Base-by-base conservation (phyloP, 2,797 vertebrate species). In the Semotilus atromaculatus region DNA sequence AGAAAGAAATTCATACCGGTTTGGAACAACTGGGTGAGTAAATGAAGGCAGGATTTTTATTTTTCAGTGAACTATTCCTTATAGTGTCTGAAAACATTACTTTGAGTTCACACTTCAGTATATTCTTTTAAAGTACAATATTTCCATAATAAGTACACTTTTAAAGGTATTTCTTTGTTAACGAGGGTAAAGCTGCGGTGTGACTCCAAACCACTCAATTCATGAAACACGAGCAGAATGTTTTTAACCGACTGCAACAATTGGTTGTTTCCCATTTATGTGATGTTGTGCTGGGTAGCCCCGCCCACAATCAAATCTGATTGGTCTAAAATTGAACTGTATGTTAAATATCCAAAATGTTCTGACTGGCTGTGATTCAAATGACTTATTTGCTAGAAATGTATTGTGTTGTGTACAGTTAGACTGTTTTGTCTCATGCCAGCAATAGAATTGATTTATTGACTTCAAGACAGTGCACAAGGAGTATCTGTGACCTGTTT, bases 361-460 rank as follows among this genome's bases (percentile, higher is more conserved):
- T 76, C 53, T 58, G 34, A 38, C 13, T 18, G 34, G 23, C 23
- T 77, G 14, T 60, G 14, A 55, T 36, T 55, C 21, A 36, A 14
- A 16, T 58, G 0, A 40, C 45, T 16, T 0, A 18, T 77, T 77
- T 77, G 36, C n/a, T 29, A 36, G 55, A 77, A 77, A 77, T 77
- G 55, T 19, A 26, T 26, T 36, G 34, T 77, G 74, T 60, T 77
- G 34, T 77, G 55, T 40, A 75, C 73, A 75, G 73, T 75, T n/a
- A 36, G 19, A 21, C 29, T 23, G 26, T 67, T 79, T 70, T 55
- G 62, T 76, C 80, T 82, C 45, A 14, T 76, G 55, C 18, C 58
- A 40, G 79, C 31, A 51, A 67, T 45, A 75, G 40, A 72, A 88
- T 83, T 55, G 72, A 83, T 85, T 81, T 78, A 88, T 86, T 60